Percentiles rank a stretch among this genome's conserved stretches.
Evolutionary conservation across 2,888 invertebrate genomes (phyloP).

Genomic region (Epirrita christyi): DNA sequence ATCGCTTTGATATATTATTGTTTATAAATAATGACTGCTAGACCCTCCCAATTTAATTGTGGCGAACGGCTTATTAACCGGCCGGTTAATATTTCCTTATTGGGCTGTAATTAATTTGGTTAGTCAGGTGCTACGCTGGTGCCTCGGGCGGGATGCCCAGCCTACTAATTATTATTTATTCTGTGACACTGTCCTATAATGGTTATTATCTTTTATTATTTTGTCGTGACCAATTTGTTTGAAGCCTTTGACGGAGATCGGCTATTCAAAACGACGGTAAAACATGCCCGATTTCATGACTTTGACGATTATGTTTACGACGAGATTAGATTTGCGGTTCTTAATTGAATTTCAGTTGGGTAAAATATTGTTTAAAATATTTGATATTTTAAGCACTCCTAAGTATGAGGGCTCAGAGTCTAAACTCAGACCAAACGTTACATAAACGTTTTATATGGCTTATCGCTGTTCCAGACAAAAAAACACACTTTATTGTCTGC

Average conservation of each 20-base stretch:
- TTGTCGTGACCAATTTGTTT: constrained; percentile 79
- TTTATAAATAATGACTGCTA: constrained; percentile 81
- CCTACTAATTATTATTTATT: constrained; percentile 6
- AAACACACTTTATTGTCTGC: neutral
- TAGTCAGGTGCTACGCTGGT: constrained; percentile 74
- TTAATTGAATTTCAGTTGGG: constrained; percentile 11
- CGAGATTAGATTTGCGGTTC: constrained; percentile 9
- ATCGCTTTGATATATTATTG: constrained; percentile 84
- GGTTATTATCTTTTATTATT: constrained; percentile 79
- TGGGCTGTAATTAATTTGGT: constrained; percentile 82
- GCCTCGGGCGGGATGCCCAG: constrained; percentile 27
- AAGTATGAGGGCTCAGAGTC: too few species aligned
- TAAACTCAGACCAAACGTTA: too few species aligned
- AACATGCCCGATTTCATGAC: constrained; percentile 6
- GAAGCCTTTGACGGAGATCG: constrained; percentile 69
- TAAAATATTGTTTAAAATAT: neutral
- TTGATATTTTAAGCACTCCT: too few species aligned
- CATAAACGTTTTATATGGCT: too few species aligned
- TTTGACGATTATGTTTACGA: constrained; percentile 13
- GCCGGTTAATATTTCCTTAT: constrained; percentile 82
- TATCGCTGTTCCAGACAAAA: too few species aligned
- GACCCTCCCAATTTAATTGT: constrained; percentile 83
- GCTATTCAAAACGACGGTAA: constrained; percentile 68
- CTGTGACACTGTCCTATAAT: constrained; percentile 35
- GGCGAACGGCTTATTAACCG: constrained; percentile 82